Evolutionary conservation across 2,888 invertebrate species (phyloP).

Genomic region (Caenorhabditis sinica): DNA sequence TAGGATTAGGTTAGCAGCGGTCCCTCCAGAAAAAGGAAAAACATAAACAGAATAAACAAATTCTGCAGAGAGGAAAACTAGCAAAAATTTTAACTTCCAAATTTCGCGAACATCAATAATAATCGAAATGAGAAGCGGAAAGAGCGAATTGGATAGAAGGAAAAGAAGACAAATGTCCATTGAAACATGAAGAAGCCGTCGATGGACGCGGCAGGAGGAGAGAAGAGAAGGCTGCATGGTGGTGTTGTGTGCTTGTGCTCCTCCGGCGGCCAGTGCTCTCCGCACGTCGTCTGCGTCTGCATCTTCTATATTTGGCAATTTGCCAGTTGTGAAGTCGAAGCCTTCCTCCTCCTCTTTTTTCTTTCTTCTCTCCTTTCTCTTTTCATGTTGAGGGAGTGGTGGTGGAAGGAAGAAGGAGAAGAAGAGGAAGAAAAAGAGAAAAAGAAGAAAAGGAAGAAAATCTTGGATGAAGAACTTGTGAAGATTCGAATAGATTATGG

Average conservation of each 20-base stretch:
- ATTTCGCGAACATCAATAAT: constrained; percentile 7
- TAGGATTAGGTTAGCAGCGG: constrained; percentile 35
- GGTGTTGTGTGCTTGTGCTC: constrained; percentile 50
- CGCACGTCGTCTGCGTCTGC: constrained; percentile 29
- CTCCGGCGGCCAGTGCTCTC: constrained; percentile 5
- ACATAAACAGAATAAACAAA: constrained; percentile 10
- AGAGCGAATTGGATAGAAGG: constrained; percentile 1
- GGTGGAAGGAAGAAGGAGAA: constrained; percentile 17
- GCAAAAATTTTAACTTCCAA: neutral
- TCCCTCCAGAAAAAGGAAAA: neutral
- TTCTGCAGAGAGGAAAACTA: neutral
- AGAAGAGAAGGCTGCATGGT: constrained; percentile 3
- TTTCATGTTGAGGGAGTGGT: neutral
- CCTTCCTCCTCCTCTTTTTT: constrained; percentile 20
- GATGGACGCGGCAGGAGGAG: constrained; percentile 10
- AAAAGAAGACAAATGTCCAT: constrained; percentile 51
- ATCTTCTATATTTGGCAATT: constrained; percentile 64
- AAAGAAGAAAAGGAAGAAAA: neutral
- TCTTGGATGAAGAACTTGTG: neutral
- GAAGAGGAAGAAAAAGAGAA: constrained; percentile 15
- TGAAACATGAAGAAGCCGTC: constrained; percentile 60
- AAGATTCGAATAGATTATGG: neutral
- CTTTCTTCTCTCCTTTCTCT: too few species aligned
- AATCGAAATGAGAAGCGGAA: constrained; percentile 18
- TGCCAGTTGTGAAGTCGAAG: constrained; percentile 64